phyloP scores from a whole-genome alignment of 53 echinoderm and acorn worm genomes.

The Paracentrotus lividus region DNA sequence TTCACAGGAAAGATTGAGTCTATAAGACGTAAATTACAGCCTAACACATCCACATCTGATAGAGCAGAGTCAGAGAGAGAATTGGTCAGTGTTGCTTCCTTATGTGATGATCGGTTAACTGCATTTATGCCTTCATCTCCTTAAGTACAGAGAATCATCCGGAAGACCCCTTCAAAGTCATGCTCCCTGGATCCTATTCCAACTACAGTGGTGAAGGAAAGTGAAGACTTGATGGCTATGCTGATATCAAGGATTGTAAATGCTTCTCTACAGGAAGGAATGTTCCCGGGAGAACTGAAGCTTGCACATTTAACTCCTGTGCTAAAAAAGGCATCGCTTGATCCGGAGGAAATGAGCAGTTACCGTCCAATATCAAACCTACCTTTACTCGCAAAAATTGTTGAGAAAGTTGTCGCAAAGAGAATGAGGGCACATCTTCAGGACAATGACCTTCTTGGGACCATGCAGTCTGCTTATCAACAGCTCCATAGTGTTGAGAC shows the following conservation, averaged over 20 bases:
- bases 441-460: neutral
- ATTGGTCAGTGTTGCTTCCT: neutral
- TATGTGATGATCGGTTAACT: neutral
- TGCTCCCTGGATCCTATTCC: neutral
- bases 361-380: neutral
- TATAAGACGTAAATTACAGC: neutral
- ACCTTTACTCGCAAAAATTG: neutral
- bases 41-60: too few species aligned
- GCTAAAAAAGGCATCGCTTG: neutral
- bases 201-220: neutral
- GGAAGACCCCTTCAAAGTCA: neutral
- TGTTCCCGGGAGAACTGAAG: neutral
- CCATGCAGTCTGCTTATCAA: neutral
- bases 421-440: neutral
- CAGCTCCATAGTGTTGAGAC: neutral
- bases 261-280: neutral
- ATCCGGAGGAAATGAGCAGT: neutral
- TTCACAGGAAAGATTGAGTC: neutral
- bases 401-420: neutral
- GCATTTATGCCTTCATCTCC: neutral
- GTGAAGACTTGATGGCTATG: neutral
- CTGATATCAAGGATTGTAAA: neutral
- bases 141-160: neutral
- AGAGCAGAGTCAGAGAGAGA: too few species aligned
- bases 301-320: neutral